phyloP scores from a whole-genome alignment of 1,140 invertebrate species.

The Hypothenemus hampei region DNA sequence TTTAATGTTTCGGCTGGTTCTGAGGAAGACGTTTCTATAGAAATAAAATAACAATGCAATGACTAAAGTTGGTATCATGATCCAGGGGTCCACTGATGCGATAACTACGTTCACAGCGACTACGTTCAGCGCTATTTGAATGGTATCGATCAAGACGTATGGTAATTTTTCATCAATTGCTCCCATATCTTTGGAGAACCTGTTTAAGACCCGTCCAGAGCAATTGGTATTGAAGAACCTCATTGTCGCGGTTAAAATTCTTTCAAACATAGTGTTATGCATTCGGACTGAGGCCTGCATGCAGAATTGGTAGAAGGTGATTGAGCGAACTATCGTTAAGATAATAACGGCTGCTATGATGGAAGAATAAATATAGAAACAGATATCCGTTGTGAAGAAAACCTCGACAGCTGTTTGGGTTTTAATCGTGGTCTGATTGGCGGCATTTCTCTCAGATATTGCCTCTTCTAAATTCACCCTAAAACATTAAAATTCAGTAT shows the following conservation, averaged over 20 bases:
- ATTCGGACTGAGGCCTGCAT: slow-evolving; percentile 58
- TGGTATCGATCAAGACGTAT: slow-evolving; percentile 66
- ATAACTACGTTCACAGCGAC: slow-evolving; percentile 48
- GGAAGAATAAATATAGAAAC: slow-evolving; percentile 46
- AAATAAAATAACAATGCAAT: slow-evolving; percentile 56
- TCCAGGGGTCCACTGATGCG: slow-evolving; percentile 55
- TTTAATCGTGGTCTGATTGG: slow-evolving; percentile 28
- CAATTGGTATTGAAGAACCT: slow-evolving; percentile 87
- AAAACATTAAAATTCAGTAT: slow-evolving; percentile 6
- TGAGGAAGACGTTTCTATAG: slow-evolving; percentile 72
- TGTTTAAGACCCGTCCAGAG: slow-evolving; percentile 68
- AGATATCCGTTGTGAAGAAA: slow-evolving; percentile 29
- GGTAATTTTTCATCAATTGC: slow-evolving; percentile 82
- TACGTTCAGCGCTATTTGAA: slow-evolving; percentile 42
- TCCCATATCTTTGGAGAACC: slow-evolving; percentile 73
- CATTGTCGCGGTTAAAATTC: slow-evolving; percentile 74
- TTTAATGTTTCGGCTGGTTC: slow-evolving; percentile 79
- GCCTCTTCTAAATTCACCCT: slow-evolving; percentile 35
- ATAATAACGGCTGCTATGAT: slow-evolving; percentile 49
- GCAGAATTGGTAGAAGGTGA: slow-evolving; percentile 68
- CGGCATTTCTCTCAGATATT: slow-evolving; percentile 7
- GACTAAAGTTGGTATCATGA: slow-evolving; percentile 55
- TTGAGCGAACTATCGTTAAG: slow-evolving; percentile 59
- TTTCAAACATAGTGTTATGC: slow-evolving; percentile 78
- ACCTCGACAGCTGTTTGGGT: slow-evolving; percentile 42